Percentiles rank a stretch among this genome's conserved stretches.
Evolutionary conservation across 2,113 vertebrate species (phyloP).

Genomic region (Paraplagusia blochii): DNA sequence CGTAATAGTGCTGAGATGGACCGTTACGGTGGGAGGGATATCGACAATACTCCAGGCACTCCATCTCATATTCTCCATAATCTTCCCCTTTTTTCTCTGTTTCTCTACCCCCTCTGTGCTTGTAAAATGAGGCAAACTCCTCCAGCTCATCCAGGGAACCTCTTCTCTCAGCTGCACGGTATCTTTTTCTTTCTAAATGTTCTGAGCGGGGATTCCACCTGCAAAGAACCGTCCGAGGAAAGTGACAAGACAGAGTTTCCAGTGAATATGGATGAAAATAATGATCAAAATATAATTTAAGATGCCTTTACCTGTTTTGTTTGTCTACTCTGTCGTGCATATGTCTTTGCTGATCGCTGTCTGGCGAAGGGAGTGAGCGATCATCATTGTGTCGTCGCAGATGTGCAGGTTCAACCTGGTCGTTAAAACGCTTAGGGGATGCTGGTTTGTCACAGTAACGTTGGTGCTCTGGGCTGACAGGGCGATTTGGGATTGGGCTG

Average conservation of each 20-base stretch:
- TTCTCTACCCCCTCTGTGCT: slow-evolving; percentile 69
- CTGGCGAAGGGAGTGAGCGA: slow-evolving; percentile 63
- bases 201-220: slow-evolving; percentile 93
- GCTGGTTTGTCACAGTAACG: slow-evolving; percentile 29
- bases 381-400: slow-evolving; percentile 61
- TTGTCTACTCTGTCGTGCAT: slow-evolving; percentile 51
- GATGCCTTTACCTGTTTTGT: slow-evolving; percentile 49
- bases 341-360: slow-evolving; percentile 59
- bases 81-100: slow-evolving; percentile 58
- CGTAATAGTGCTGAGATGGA: slow-evolving; percentile 54
- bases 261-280: not conserved
- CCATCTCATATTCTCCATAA: slow-evolving; percentile 56
- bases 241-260: not conserved
- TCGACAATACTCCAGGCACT: slow-evolving; percentile 56
- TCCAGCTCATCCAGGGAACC: slow-evolving; percentile 93
- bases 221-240: slow-evolving; percentile 11
- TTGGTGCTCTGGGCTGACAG: slow-evolving; percentile 35
- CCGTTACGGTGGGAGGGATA: slow-evolving; percentile 63
- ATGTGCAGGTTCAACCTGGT: slow-evolving; percentile 26
- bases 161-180: slow-evolving; percentile 78
- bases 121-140: slow-evolving; percentile 85
- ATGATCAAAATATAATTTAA: not conserved
- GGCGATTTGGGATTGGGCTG: slow-evolving; percentile 45
- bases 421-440: slow-evolving; percentile 19
- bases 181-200: slow-evolving; percentile 88